Evolutionary conservation across 2,888 invertebrate species (phyloP).

Genomic region (Calameuta idolon): DNA sequence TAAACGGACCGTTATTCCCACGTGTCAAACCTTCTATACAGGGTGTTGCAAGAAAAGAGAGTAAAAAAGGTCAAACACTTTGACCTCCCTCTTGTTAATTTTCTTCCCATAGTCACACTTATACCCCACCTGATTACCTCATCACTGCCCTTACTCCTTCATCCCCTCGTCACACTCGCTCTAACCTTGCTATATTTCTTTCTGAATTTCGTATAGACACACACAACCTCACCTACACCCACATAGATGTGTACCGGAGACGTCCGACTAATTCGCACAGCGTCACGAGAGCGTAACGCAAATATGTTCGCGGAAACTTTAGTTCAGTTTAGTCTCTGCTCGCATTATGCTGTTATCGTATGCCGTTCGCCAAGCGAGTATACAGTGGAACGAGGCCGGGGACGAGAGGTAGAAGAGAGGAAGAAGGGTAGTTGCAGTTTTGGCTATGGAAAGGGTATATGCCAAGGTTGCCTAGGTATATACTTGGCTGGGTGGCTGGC

Average conservation of each 20-base stretch:
- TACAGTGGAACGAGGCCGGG: background rate
- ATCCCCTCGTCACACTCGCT: background rate
- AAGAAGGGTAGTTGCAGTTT: background rate
- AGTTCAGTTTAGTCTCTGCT: constrained; percentile 21
- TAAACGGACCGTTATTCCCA: background rate
- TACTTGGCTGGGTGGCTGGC: background rate
- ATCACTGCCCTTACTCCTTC: background rate
- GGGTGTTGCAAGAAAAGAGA: background rate
- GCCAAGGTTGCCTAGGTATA: background rate
- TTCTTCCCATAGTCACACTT: background rate
- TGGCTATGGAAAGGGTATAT: background rate
- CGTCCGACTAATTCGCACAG: constrained; percentile 6
- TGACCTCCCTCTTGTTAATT: background rate
- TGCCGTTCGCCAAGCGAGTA: background rate
- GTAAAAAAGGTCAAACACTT: background rate
- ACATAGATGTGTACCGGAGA: background rate
- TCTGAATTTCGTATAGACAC: background rate
- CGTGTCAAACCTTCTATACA: background rate
- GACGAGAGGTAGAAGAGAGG: background rate
- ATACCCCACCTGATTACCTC: background rate
- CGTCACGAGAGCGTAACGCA: constrained; percentile 11
- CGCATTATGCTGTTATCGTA: constrained; percentile 13
- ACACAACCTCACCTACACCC: background rate
- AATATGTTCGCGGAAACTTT: constrained; percentile 26
- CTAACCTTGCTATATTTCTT: background rate